A percentile compares a stretch with the other conserved stretches of the same genome.
phyloP scores from a whole-genome alignment of 1,140 invertebrate species.

The Tetramorium parvispinum region DNA sequence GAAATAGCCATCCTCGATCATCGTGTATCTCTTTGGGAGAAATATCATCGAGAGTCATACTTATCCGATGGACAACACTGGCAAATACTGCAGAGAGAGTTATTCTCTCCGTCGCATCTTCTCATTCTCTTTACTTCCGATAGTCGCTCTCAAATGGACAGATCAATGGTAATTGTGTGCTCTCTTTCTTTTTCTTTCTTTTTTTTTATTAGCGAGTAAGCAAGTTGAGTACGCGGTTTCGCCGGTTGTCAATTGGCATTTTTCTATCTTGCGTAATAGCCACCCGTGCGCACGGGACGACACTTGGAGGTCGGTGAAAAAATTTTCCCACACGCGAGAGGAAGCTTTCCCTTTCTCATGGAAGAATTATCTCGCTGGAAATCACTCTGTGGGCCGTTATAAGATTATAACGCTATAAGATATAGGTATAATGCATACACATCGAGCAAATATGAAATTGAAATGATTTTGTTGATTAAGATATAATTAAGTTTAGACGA shows the following conservation, averaged over 20 bases:
- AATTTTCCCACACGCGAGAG: slow-evolving; percentile 47
- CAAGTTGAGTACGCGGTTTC: slow-evolving; percentile 16
- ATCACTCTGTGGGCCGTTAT: slow-evolving; percentile 26
- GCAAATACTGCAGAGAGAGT: neutral
- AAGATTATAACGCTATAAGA: neutral
- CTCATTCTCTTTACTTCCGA: slow-evolving; percentile 19
- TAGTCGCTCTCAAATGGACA: slow-evolving; percentile 13
- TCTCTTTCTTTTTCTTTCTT: slow-evolving; percentile 5
- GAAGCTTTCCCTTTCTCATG: slow-evolving; percentile 64
- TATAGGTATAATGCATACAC: neutral
- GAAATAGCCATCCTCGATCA: slow-evolving; percentile 14
- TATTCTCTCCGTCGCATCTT: neutral
- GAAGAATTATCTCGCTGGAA: slow-evolving; percentile 50
- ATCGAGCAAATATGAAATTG: slow-evolving; percentile 33
- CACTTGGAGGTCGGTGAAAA: slow-evolving; percentile 60
- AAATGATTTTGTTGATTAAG: slow-evolving; percentile 20
- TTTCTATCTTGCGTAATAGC: slow-evolving; percentile 51
- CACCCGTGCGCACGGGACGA: slow-evolving; percentile 18
- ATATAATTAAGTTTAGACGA: slow-evolving; percentile 25
- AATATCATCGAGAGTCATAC: neutral
- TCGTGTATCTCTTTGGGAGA: neutral
- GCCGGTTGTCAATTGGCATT: slow-evolving; percentile 57
- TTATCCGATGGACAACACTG: slow-evolving; percentile 1
- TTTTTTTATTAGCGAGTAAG: slow-evolving; percentile 18
- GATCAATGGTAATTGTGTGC: slow-evolving; percentile 15